Evolutionary conservation across 2,113 vertebrate species (phyloP), one percentile per base, ranked within the genome.

Genomic region (Alligator sinensis): DNA sequence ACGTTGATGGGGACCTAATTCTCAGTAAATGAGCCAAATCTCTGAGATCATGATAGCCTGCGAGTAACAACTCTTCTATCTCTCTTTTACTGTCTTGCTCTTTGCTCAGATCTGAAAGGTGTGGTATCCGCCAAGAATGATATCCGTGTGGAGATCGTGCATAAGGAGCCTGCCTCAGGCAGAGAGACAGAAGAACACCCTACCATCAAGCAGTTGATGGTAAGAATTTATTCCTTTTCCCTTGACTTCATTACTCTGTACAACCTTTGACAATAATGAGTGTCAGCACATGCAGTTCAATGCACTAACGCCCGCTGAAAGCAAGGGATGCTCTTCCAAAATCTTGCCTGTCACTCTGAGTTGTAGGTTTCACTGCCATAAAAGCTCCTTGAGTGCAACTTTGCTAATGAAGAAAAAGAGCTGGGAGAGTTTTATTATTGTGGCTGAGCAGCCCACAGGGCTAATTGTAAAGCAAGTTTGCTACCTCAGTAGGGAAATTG

Each of bases 201-300:
- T 11, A 98, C 98, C 91, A 99, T 99, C 98, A 99, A 99, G 98
- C 99, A 99, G 95, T 98, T 99, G 94, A 99, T 99, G 99, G 99
- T 99, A 96, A 99, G 99, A 97, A 95, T 75, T 28, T 16, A 55
- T 80, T 68, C 9, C 63, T 66, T 24, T 28, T 2, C n/a, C 84
- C 58, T 2, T 0, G 6, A 5, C 72, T 72, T 30, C 1, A 14
- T 63, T 6, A 19, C 30, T 68, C 61, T 2, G 11, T 68, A 78
- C 59, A 5, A 28, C 10, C 54, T 34, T 11, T 47, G 87, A 81
- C 3, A 64, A 57, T 57, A 68, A 93, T 1, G 57, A 95, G 75
- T 74, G 17, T 15, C 0, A 79, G 77, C 82, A 9, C 25, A 1
- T 2, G 58, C 17, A 9, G 6, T 22, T 87, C 58, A 12, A 57